A percentile compares a stretch with the other conserved stretches of the same genome.
phyloP scores from a whole-genome alignment of 2,113 vertebrate species.

The Xenotilapia leptura region DNA sequence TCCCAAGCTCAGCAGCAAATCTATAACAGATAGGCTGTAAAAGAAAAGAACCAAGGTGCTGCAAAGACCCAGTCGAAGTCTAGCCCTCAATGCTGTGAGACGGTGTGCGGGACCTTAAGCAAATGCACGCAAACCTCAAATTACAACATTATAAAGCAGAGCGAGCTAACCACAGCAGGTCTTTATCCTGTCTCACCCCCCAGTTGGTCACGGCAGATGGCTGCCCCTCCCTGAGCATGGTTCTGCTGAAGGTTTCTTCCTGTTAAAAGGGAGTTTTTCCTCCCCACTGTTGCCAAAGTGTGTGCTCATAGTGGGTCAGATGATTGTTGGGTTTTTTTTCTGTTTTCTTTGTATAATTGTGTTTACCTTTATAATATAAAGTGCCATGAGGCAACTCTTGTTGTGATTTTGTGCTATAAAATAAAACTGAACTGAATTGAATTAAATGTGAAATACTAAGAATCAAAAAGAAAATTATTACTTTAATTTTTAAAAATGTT shows the following conservation, averaged over 20 bases:
- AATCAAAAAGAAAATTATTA: not conserved
- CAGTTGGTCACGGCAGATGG: not conserved
- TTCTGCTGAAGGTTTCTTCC: not conserved
- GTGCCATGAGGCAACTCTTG: not conserved
- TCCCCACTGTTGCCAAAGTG: not conserved
- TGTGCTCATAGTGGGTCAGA: not conserved
- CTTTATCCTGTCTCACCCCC: not conserved
- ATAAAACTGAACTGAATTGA: not conserved
- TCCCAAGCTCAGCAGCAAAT: not conserved
- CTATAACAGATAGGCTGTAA: not conserved
- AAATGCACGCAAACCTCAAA: not conserved
- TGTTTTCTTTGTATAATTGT: not conserved
- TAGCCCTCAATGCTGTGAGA: not conserved
- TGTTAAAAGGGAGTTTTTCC: not conserved
- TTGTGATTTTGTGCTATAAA: not conserved
- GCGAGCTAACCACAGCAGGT: not conserved
- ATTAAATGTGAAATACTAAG: not conserved
- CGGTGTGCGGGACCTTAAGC: not conserved
- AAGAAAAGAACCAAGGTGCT: not conserved
- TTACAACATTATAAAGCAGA: not conserved
- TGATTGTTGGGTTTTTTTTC: not conserved
- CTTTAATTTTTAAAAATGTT: accelerated
- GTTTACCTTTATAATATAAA: not conserved
- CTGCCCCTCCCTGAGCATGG: not conserved
- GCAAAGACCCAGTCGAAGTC: not conserved